Base-by-base conservation (phyloP, 2,113 vertebrate genomes). In the Lagopus leucura region DNA sequence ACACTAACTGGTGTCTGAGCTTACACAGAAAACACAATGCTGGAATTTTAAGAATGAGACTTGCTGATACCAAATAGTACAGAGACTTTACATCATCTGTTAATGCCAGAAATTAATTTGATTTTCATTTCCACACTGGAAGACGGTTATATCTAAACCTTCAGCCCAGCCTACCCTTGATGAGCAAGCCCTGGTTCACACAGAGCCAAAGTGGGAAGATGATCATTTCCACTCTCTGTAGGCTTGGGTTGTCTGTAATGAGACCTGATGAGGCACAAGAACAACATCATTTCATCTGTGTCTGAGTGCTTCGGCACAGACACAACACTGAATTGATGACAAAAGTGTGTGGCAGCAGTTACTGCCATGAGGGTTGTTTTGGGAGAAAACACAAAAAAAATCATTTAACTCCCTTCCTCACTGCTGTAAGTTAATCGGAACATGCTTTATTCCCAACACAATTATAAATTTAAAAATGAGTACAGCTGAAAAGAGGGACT, bases 391-490 rank as follows among this genome's bases (percentile, higher is more conserved):
- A 78, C 25, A 38, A 78, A 52, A 89, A 86, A 89, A 69, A 28
- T 92, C 18, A 82, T 95, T 94, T 92, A 91, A 91, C 80, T 83
- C 55, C 55, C 3, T 47, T 67, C 36, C 45, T 82, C 1, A 5
- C 40, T 55, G 66, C 87, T 88, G 48, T 61, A 88, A 90, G 57
- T 73, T 96, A 83, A 95, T 92, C 86, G 92, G 94, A 82, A 90
- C 71, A 52, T 8, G 38, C 30, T 80, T 24, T 82, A 81, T 90
- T 91, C 87, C 64, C 89, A 86, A 21, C 47, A 91, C 63, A 82
- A 48, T 12, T 86, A 70, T 69, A 92, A 45, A 92, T 95, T 94
- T 72, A 32, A 83, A 91, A 95, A 91, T 75, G 76, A 90, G 24
- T 34, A 40, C 40, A 88, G 58, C 11, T 87, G 67, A 70, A 86